Evolutionary conservation across 2,888 invertebrate genomes (phyloP).

Genomic region (Drosophila differens): DNA sequence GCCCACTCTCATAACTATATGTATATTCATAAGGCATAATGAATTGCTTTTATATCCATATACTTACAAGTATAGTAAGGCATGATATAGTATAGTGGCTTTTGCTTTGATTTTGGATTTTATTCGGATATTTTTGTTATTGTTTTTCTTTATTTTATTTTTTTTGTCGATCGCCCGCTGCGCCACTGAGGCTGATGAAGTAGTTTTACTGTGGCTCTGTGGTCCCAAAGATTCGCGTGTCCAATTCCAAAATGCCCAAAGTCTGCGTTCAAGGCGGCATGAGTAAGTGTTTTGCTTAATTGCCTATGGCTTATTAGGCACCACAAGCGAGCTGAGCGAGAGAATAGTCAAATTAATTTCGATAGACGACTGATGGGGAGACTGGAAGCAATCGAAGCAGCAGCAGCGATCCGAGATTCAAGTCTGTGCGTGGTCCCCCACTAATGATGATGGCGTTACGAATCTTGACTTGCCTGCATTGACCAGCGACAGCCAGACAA

Average conservation of each 20-base stretch:
- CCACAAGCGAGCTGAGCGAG: conserved; percentile 39
- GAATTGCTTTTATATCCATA: conserved; percentile 67
- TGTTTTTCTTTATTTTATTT: conserved; percentile 11
- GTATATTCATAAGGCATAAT: conserved; percentile 67
- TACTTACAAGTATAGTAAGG: conserved; percentile 10
- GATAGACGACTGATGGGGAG: conserved; percentile 32
- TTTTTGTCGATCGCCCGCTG: conserved; percentile 61
- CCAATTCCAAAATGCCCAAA: conserved; percentile 48
- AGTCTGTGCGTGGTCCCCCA: conserved; percentile 65
- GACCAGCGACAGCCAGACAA: conserved; percentile 35
- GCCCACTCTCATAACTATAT: conserved; percentile 31
- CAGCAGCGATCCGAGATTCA: conserved; percentile 47
- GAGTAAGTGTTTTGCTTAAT: conserved; percentile 82
- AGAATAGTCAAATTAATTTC: conserved; percentile 81
- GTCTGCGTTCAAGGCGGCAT: conserved; percentile 62
- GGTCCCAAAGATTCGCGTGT: conserved; percentile 57
- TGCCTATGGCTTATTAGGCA: conserved; percentile 82
- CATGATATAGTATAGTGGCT: conserved; percentile 33
- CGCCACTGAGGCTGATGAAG: conserved; percentile 70
- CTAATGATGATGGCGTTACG: conserved; percentile 82
- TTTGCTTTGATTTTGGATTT: conserved; percentile 18
- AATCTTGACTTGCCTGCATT: conserved; percentile 76
- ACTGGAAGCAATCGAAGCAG: conserved; percentile 46
- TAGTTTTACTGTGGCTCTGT: conserved; percentile 47
- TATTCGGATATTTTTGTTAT: conserved; percentile 46